Evolutionary conservation across 2,113 vertebrate species (phyloP).

Genomic region (Montifringilla adamsi): DNA sequence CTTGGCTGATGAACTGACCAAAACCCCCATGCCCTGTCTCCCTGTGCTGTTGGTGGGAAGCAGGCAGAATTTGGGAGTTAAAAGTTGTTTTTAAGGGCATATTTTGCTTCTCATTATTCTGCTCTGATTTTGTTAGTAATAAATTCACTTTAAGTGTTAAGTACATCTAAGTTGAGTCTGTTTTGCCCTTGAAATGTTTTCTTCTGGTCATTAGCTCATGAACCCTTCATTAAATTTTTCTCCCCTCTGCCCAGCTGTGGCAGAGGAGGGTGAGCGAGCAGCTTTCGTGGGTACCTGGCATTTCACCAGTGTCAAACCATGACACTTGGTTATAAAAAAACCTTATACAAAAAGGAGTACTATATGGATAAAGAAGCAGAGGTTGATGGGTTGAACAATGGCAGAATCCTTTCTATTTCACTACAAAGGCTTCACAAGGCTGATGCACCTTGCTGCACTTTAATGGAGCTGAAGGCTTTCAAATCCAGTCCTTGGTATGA

Average conservation of each 20-base stretch:
- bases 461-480: neutral
- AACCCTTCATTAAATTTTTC: neutral
- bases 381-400: neutral
- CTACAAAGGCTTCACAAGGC: neutral
- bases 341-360: neutral
- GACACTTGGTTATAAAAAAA: neutral
- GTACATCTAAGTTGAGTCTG: neutral
- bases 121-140: neutral
- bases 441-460: neutral
- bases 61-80: neutral
- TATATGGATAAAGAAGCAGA: neutral
- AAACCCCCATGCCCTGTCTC: accelerated
- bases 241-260: neutral
- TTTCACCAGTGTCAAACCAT: neutral
- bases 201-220: neutral
- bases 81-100: neutral
- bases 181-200: neutral
- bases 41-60: accelerated
- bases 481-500: neutral
- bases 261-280: neutral
- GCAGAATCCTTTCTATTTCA: neutral
- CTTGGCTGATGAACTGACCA: accelerated
- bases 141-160: neutral
- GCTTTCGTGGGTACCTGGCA: accelerated
- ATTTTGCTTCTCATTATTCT: neutral